phyloP scores from a whole-genome alignment of 2,888 invertebrate species.

The Plusia festucae region DNA sequence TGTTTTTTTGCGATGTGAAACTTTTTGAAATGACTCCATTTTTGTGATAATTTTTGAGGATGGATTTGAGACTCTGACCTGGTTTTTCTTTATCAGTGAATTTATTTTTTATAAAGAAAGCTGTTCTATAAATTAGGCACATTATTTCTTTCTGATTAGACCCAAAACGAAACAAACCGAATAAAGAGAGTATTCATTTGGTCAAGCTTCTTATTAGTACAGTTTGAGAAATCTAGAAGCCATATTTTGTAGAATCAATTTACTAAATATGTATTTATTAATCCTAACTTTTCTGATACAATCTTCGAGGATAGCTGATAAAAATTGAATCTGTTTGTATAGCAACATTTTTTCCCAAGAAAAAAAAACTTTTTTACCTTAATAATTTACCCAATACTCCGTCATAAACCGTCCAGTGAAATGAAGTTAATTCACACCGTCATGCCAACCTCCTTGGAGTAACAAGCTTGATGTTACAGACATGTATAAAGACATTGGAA shows the following conservation, averaged over 20 bases:
- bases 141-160: conserved; percentile 38
- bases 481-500: background rate
- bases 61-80: no score
- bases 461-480: background rate
- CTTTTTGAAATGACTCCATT: no score
- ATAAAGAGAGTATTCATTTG: conserved; percentile 41
- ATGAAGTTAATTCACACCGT: no score
- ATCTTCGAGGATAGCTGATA: background rate
- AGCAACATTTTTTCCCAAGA: background rate
- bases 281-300: background rate
- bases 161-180: conserved; percentile 28
- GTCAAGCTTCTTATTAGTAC: conserved; percentile 21
- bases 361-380: background rate
- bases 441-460: background rate
- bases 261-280: conserved; percentile 20
- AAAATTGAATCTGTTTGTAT: background rate
- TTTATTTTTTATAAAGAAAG: no score
- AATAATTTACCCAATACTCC: background rate
- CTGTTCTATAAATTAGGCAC: background rate
- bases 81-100: no score
- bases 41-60: no score
- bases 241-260: conserved; percentile 25
- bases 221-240: conserved; percentile 23
- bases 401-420: no score
- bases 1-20: no score